Conservation (phyloP, 2,113 vertebrate genomes). For the Misgurnus anguillicaudatus region DNA sequence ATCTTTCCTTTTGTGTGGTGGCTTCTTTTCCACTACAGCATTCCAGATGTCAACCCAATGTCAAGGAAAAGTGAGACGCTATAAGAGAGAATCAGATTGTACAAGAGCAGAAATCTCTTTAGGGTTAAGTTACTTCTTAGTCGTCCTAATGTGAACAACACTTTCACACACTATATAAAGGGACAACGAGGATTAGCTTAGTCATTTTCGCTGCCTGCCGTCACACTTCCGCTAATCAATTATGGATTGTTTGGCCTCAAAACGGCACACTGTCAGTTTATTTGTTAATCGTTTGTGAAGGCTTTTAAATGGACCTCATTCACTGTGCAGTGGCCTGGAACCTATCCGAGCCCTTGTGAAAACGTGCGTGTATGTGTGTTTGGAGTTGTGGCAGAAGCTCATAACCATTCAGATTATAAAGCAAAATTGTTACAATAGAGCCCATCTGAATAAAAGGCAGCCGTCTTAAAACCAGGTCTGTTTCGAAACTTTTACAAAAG, state of each 20-base stretch:
- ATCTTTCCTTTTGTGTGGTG: constrained; percentile 13
- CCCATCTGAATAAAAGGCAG: constrained; percentile 7
- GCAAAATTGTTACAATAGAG: constrained; percentile 18
- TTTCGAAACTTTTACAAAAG: constrained; percentile 23
- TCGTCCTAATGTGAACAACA: constrained; percentile 11
- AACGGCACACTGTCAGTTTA: constrained; percentile 65
- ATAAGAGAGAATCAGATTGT: constrained; percentile 28
- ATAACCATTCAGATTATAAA: constrained; percentile 39
- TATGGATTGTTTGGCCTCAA: constrained; percentile 66
- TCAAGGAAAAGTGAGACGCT: constrained; percentile 63
- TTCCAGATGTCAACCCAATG: constrained; percentile 73
- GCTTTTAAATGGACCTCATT: constrained; percentile 62
- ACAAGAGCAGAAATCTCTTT: constrained; percentile 21
- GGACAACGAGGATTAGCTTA: constrained; percentile 69
- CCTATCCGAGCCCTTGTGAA: constrained; percentile 31
- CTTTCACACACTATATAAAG: constrained; percentile 37
- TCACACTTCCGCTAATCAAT: constrained; percentile 75
- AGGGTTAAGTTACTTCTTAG: constrained; percentile 41
- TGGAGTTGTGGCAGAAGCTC: constrained; percentile 14
- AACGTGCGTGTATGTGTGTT: constrained; percentile 41
- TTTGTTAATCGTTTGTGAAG: constrained; percentile 72
- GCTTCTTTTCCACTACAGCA: constrained; percentile 48
- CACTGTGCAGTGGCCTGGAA: constrained; percentile 45
- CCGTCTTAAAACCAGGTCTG: background rate
- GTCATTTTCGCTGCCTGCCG: constrained; percentile 70